Conservation (phyloP, 2,797 vertebrate genomes). For the Todus mexicanus region DNA sequence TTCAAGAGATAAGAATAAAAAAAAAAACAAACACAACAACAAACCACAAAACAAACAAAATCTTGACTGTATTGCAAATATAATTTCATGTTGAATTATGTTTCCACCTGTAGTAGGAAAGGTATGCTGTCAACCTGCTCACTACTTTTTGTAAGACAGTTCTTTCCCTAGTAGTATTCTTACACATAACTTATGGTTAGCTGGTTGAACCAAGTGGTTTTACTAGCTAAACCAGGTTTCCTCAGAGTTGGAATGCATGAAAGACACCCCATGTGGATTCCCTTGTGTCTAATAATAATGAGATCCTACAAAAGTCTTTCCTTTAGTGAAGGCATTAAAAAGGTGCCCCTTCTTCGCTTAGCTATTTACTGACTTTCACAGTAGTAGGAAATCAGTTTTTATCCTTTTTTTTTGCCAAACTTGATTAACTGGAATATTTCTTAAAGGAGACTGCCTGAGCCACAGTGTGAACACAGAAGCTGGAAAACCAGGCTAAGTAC, state of each 20-base stretch:
- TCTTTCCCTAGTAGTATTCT: background rate
- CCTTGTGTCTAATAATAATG: background rate
- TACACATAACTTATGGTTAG: background rate
- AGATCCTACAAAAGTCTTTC: background rate
- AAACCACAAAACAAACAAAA: too few species aligned
- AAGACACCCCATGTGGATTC: background rate
- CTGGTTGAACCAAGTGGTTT: background rate
- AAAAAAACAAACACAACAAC: too few species aligned
- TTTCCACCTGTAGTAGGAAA: background rate
- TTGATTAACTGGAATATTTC: background rate
- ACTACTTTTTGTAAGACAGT: background rate
- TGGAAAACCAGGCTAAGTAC: background rate
- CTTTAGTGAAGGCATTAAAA: background rate
- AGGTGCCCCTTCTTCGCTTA: background rate
- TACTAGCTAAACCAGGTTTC: background rate
- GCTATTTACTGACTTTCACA: background rate
- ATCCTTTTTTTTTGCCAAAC: background rate
- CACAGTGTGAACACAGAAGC: background rate
- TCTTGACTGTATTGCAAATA: background rate
- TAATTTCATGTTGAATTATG: background rate
- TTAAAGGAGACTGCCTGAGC: background rate
- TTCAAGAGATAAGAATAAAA: background rate
- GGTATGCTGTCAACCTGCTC: background rate
- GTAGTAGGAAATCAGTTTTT: background rate
- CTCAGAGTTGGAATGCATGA: background rate